phyloP scores from a whole-genome alignment of 2,888 invertebrate species.

The Apoda limacodes region DNA sequence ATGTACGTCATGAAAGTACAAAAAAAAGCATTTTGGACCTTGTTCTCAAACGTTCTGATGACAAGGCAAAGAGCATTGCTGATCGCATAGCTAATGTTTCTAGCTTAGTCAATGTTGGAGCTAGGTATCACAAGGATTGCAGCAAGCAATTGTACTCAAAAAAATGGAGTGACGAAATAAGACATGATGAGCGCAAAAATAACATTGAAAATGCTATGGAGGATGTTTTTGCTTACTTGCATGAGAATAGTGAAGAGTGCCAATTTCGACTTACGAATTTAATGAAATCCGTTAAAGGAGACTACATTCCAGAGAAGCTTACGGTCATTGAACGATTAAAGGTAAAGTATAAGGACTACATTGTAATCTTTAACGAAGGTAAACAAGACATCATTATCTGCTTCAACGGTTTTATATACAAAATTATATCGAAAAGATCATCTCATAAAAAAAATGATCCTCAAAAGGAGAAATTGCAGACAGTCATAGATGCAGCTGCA shows the following conservation, averaged over 20 bases:
- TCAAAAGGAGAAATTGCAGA: conserved; percentile 7
- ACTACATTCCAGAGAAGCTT: conserved; percentile 13
- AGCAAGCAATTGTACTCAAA: conserved; percentile 16
- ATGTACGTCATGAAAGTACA: conserved; percentile 8
- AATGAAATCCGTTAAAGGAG: conserved; percentile 13
- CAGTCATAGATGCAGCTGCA: conserved; percentile 15
- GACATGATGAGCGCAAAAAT: conserved; percentile 11
- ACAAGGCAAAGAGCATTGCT: conserved; percentile 10
- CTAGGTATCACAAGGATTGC: conserved; percentile 12
- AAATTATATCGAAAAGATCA: conserved; percentile 14
- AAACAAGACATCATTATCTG: conserved; percentile 11
- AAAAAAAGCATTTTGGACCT: conserved; percentile 13
- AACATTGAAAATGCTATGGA: conserved; percentile 12
- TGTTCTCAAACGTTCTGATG: conserved; percentile 11
- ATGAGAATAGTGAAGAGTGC: conserved; percentile 14
- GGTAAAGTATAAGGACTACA: conserved; percentile 13
- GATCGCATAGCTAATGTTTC: conserved; percentile 12
- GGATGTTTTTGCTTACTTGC: conserved; percentile 13
- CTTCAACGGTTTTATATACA: conserved; percentile 14
- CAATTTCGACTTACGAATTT: conserved; percentile 11
- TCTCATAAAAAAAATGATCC: conserved; percentile 7
- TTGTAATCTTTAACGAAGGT: conserved; percentile 14
- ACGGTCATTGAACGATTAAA: conserved; percentile 13
- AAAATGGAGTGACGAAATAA: conserved; percentile 9
- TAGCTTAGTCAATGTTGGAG: conserved; percentile 14